A percentile compares a stretch with the other conserved stretches of the same genome.
phyloP scores from a whole-genome alignment of 2,797 vertebrate species.

The Synaphobranchus kaupii region DNA sequence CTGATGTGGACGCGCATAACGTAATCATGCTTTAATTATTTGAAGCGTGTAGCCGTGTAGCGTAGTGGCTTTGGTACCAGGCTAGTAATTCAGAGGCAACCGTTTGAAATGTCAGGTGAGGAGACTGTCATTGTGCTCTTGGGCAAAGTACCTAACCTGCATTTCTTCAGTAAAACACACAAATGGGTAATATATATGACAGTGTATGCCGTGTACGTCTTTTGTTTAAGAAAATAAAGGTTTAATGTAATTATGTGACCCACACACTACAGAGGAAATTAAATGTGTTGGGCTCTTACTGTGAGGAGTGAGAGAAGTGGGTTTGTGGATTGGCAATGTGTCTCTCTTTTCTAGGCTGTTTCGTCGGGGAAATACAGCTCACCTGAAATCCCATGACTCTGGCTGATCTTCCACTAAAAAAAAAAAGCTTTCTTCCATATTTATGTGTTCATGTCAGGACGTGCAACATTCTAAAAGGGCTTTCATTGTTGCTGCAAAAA shows the following conservation, averaged over 20 bases:
- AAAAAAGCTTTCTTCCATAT: constrained; percentile 7
- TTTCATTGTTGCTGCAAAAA: constrained; percentile 23
- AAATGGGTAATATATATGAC: not conserved
- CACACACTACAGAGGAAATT: not conserved
- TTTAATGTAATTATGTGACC: not conserved
- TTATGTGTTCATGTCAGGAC: constrained; percentile 20
- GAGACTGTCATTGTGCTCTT: not conserved
- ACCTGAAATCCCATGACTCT: constrained; percentile 15
- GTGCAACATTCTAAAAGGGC: constrained; percentile 31
- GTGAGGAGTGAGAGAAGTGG: not conserved
- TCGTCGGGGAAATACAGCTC: constrained; percentile 18
- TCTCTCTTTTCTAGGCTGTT: constrained; percentile 19
- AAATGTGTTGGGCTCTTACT: not conserved
- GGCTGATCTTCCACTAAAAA: constrained; percentile 25
- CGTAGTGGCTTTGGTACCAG: constrained; percentile 19
- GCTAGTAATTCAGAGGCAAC: constrained; percentile 49
- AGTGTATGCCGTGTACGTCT: not conserved
- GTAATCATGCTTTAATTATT: constrained; percentile 28
- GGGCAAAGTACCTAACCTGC: not conserved
- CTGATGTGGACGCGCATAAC: constrained; percentile 63
- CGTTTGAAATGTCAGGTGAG: not conserved
- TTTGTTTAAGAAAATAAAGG: not conserved
- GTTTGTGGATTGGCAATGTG: not conserved
- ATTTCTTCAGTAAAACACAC: not conserved
- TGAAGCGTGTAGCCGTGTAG: not conserved